These are phyloP conservation scores for Acromyrmex echinatior DNA, from an alignment of 1,140 invertebrate genomes.

Conservation along the genomic window DNA sequence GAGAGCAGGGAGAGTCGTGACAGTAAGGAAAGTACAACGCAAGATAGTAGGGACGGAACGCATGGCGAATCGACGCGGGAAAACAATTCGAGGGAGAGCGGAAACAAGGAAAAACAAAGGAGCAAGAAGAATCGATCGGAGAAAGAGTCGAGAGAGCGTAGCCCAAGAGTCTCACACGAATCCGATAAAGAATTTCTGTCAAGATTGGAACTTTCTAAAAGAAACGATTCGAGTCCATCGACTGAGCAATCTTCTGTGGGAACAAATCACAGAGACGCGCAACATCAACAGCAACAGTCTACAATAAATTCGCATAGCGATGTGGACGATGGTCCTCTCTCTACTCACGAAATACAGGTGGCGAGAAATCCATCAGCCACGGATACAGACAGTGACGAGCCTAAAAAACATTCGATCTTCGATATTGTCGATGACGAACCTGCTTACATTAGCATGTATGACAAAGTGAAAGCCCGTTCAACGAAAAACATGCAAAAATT, in stretches of 20 bases:
- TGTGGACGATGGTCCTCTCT: slow-evolving; percentile 81
- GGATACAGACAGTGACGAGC: slow-evolving; percentile 91
- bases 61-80: slow-evolving; percentile 73
- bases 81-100: slow-evolving; percentile 77
- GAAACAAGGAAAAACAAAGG: slow-evolving; percentile 81
- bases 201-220: slow-evolving; percentile 87
- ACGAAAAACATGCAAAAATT: slow-evolving; percentile 97
- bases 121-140: slow-evolving; percentile 80
- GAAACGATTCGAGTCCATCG: slow-evolving; percentile 76
- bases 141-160: slow-evolving; percentile 82
- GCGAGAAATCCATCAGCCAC: slow-evolving; percentile 84
- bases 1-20: slow-evolving; percentile 84
- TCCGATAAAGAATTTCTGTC: slow-evolving; percentile 90
- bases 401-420: slow-evolving; percentile 96
- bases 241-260: slow-evolving; percentile 75
- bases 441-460: slow-evolving; percentile 98
- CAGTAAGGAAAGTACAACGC: slow-evolving; percentile 79
- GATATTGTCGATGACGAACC: slow-evolving; percentile 96
- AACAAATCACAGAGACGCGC: slow-evolving; percentile 79
- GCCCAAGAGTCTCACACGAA: slow-evolving; percentile 83
- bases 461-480: slow-evolving; percentile 98
- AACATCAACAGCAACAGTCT: slow-evolving; percentile 76
- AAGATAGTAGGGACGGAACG: slow-evolving; percentile 76
- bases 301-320: slow-evolving; percentile 81
- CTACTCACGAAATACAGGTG: slow-evolving; percentile 83